Evolutionary conservation across 1,140 invertebrate genomes (phyloP).

Genomic region (Philotrypesis tridentata): DNA sequence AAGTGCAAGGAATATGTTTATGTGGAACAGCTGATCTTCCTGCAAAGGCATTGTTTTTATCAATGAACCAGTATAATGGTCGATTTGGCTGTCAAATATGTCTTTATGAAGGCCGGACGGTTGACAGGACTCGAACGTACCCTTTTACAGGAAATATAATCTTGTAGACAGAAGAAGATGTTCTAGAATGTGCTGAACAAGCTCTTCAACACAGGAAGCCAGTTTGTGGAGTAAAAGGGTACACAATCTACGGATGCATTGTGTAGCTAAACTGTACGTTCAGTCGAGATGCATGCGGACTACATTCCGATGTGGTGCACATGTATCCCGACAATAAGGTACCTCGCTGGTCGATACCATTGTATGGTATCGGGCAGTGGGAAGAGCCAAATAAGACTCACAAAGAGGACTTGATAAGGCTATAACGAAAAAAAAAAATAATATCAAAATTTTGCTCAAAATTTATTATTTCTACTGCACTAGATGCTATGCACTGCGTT

Average conservation of each 20-base stretch:
- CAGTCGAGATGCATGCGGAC: no score
- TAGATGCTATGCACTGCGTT: constrained; percentile 13
- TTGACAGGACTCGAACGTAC: constrained; percentile 7
- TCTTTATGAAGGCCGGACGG: not conserved
- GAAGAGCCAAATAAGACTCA: no score
- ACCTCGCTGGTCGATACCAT: no score
- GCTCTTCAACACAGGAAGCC: not conserved
- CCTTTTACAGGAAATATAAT: not conserved
- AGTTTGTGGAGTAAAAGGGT: constrained; percentile 23
- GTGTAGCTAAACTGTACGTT: no score
- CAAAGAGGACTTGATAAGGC: no score
- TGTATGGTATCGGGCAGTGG: no score
- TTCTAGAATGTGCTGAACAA: not conserved
- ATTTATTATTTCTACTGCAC: constrained; percentile 27
- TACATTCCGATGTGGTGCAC: no score
- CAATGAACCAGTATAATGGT: constrained; percentile 21
- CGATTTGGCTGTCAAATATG: constrained; percentile 26
- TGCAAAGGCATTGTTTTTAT: constrained; percentile 11
- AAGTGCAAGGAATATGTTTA: not conserved
- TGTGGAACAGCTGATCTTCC: constrained; percentile 23
- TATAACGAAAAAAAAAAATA: no score
- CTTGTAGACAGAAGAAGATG: not conserved
- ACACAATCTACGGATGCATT: no score
- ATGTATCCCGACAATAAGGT: no score
- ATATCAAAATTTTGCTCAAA: constrained; percentile 34